These are phyloP conservation scores for Lysandra bellargus DNA, from an alignment of 2,888 invertebrate species.

Conservation along the genomic window DNA sequence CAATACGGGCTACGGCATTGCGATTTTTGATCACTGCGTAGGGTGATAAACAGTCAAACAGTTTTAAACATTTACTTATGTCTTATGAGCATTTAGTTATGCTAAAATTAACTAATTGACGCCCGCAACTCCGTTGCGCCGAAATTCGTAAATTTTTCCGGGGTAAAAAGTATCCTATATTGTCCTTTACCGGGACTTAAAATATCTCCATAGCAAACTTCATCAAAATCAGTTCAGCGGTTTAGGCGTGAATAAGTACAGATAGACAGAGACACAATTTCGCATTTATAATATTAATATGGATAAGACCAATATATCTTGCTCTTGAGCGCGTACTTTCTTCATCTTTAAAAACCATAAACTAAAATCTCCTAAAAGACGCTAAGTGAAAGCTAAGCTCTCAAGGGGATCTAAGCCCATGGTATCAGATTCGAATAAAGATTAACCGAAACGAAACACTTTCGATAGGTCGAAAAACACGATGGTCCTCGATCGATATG, in stretches of 20 bases:
- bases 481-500: slow-evolving; percentile 59
- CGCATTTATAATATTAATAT: no score
- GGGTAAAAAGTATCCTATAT: neutral
- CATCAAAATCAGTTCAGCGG: neutral
- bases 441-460: slow-evolving; percentile 31
- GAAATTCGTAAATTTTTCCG: neutral
- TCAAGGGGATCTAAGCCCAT: neutral
- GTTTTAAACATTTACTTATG: no score
- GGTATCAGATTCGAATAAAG: slow-evolving; percentile 6
- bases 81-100: no score
- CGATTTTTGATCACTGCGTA: no score
- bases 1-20: no score
- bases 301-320: no score
- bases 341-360: neutral
- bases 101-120: no score
- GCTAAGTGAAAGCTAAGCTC: neutral
- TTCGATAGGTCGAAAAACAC: slow-evolving; percentile 43
- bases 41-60: no score
- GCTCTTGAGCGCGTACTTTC: no score
- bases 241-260: no score
- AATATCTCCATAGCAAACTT: neutral
- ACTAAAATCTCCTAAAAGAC: neutral
- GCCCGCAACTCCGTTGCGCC: no score
- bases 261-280: neutral
- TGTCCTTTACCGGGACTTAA: neutral